Base-by-base conservation (phyloP, 2,888 invertebrate genomes). In the Laspeyria flexula region DNA sequence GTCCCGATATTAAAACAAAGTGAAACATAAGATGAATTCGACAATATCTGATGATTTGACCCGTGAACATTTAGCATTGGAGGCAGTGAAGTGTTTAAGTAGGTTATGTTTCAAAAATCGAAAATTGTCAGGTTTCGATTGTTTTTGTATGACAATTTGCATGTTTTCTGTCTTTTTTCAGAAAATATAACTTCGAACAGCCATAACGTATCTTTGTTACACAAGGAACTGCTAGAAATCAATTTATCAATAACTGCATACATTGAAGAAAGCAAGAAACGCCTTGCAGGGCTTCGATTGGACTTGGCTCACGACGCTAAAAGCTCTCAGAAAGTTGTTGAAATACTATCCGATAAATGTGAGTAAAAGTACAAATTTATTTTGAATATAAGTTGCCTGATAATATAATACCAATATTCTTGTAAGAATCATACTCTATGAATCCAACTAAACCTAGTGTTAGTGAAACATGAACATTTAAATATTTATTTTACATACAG, bases 21-120 rank as follows among this genome's bases (percentile, higher is more conserved):
- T 71, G 60, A 65, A 59, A 66, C 73, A 73, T 88, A 92, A 88
- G 77, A 92, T 92, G 91, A 87, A 91, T 90, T 91, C 91, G 69
- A 78, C 80, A 81, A 74, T 81, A 75, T 85, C 80, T 71, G 86
- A 88, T 57, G 89, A 90, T 79, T 75, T 85, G 62, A 78, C 78
- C 68, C 83, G 85, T 66, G 88, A 90, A 73, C 73, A 85, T 71
- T 82, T 89, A 67, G 84, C 87, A 61, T 79, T 73, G 58, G 84
- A 87, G 70, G 79, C 84, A 62, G 82, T 85, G 55, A 85, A 85
- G 78, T 86, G 83, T 80, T 56, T 90, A 73, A 78, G 91, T 92
- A 86, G 86, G 90, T 89, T 88, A 89, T 82, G 74, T 79, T 88
- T 87, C 73, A 76, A 84, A 88, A 77, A 75, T 86, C 65, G 86